Evolutionary conservation across 2,797 vertebrate genomes (phyloP), one percentile per base, ranked within the genome.

Genomic region (Potorous gilbertii): DNA sequence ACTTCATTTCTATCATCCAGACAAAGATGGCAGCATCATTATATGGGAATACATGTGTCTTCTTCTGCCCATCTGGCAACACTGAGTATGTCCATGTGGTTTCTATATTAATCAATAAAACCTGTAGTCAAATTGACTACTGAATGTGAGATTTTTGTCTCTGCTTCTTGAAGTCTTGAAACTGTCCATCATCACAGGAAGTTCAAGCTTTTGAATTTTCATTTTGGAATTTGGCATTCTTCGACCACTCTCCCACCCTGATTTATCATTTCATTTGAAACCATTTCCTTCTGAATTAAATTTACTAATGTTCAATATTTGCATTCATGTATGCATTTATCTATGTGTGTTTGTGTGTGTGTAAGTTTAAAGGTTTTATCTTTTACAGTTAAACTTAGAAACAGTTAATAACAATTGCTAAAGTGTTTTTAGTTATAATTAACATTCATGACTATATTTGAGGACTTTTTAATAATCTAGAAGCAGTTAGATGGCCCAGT

Each of bases 181-280:
- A 46, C 8, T 81, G 40, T 81, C 21, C 46, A 46, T 18, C 24
- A 11, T 1, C 29, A 0, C 11, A 81, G 18, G 18, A 81, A 24
- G 4, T 46, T 27, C 2, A 46, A 46, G 9, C 8, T 27, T 81
- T 46, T 46, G 66, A 81, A 81, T 81, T 40, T 81, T 81, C n/a
- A 8, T 46, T 81, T 81, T 8, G 40, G 24, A 18, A 16, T 34
- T 66, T 66, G 62, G 21, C 8, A 46, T 81, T 81, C 21, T 81
- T 46, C 2, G 21, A 81, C 21, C 31, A 40, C 6, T 9, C 21
- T 31, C 18, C 18, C 6, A 81, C 40, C 2, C 56, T 52, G n/a
- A 91, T 24, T 57, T n/a, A 21, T 90, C 94, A 54, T 95, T 54
- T 90, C 56, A 92, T 59, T 94, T 62, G 4, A 50, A 57, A 2